Conservation (phyloP, 2,113 vertebrate genomes). For the Xiphias gladius region DNA sequence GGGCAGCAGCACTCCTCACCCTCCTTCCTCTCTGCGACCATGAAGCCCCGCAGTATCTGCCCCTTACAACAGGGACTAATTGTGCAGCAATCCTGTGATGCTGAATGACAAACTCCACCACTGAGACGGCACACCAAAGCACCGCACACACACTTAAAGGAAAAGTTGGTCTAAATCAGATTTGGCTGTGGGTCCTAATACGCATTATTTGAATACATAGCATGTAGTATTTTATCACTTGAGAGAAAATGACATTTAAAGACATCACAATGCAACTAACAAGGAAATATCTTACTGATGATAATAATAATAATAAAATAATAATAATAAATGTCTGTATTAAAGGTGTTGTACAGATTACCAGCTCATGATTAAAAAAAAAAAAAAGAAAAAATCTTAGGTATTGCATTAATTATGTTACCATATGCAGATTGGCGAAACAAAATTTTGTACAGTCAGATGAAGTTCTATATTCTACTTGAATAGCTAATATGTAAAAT, state of each 20-base stretch:
- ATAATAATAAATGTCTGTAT: too few species aligned
- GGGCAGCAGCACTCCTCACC: constrained; percentile 56
- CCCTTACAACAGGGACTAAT: constrained; percentile 77
- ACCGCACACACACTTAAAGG: neutral
- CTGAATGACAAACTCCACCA: constrained; percentile 60
- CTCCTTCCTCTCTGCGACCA: constrained; percentile 68
- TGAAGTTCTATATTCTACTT: neutral
- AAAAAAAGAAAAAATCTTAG: too few species aligned
- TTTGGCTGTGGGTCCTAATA: neutral
- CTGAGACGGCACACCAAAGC: constrained; percentile 37
- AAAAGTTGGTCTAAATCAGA: neutral
- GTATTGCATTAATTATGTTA: too few species aligned
- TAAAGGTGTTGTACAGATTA: too few species aligned
- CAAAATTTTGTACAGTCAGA: neutral
- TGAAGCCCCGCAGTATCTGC: constrained; percentile 66
- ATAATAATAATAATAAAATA: neutral
- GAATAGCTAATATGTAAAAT: too few species aligned
- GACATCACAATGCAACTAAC: neutral
- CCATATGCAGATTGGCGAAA: neutral
- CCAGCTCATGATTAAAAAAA: too few species aligned
- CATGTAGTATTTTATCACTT: neutral
- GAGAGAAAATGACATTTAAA: neutral
- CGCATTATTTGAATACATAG: too few species aligned
- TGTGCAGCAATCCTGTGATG: constrained; percentile 75
- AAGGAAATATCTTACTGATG: neutral